Evolutionary conservation across 2,888 invertebrate genomes (phyloP).

Genomic region (Leptopilina drosophilae): DNA sequence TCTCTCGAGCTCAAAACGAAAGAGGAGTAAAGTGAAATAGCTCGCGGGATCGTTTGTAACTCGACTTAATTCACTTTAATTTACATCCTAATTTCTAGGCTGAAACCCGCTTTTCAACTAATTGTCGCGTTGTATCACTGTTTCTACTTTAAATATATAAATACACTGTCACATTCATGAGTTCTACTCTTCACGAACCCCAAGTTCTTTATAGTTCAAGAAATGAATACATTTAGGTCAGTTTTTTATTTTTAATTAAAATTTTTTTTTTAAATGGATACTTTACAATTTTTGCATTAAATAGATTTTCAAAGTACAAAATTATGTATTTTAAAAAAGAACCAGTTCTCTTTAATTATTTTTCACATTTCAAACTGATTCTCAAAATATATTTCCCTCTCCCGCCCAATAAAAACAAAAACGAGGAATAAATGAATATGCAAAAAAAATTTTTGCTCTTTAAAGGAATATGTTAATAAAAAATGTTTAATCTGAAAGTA

Average conservation of each 20-base stretch:
- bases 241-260: slow-evolving; percentile 26
- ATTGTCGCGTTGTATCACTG: slow-evolving; percentile 34
- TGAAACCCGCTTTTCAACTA: slow-evolving; percentile 29
- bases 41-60: slow-evolving; percentile 35
- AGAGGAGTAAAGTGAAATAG: slow-evolving; percentile 28
- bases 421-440: neutral
- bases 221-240: slow-evolving; percentile 19
- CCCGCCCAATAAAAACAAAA: too few species aligned
- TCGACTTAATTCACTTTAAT: slow-evolving; percentile 40
- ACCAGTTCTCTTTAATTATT: too few species aligned
- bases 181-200: neutral
- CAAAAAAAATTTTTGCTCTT: neutral
- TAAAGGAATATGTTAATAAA: neutral
- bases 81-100: slow-evolving; percentile 34
- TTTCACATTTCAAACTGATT: too few species aligned
- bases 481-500: neutral
- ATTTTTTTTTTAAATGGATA: neutral
- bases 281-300: neutral
- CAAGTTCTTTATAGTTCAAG: neutral
- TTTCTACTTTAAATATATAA: slow-evolving; percentile 29
- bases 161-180: slow-evolving; percentile 21
- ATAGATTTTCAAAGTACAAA: neutral
- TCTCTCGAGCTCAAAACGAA: slow-evolving; percentile 19
- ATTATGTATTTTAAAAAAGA: neutral
- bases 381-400: too few species aligned